These are phyloP conservation scores for Spisula subtruncata DNA, from an alignment of 2,888 invertebrate species.

Conservation along the genomic window DNA sequence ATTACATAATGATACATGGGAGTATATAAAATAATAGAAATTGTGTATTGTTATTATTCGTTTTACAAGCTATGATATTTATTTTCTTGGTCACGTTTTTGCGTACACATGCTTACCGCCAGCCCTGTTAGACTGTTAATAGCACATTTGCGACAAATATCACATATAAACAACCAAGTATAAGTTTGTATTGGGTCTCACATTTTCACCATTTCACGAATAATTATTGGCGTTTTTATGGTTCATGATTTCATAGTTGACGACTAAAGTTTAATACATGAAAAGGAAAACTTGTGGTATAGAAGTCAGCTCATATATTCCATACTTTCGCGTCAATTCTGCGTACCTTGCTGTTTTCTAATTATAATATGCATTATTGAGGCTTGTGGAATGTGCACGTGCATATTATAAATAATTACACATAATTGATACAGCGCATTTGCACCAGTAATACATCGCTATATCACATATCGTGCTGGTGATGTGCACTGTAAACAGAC, in stretches of 20 bases:
- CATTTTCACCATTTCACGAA: too few species aligned
- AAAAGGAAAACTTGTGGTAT: neutral
- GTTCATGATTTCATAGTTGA: neutral
- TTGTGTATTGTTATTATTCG: too few species aligned
- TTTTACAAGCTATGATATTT: too few species aligned
- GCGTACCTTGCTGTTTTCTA: neutral
- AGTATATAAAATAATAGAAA: too few species aligned
- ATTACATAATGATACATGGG: too few species aligned
- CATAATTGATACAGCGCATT: neutral
- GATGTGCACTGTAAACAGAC: neutral
- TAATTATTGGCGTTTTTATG: too few species aligned
- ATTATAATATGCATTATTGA: neutral
- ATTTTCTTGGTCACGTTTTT: neutral
- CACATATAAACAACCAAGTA: too few species aligned
- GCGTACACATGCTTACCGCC: neutral
- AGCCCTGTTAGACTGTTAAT: too few species aligned
- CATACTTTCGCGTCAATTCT: neutral
- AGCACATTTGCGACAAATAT: too few species aligned
- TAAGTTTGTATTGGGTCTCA: too few species aligned
- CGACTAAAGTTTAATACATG: neutral
- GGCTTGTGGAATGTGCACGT: neutral
- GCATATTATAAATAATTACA: neutral
- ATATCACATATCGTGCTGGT: neutral
- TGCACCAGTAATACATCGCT: too few species aligned
- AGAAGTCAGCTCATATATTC: neutral